A percentile compares a stretch with the other conserved stretches of the same genome.
phyloP scores from a whole-genome alignment of 53 echinoderm and acorn worm genomes.

The Antedon mediterranea region DNA sequence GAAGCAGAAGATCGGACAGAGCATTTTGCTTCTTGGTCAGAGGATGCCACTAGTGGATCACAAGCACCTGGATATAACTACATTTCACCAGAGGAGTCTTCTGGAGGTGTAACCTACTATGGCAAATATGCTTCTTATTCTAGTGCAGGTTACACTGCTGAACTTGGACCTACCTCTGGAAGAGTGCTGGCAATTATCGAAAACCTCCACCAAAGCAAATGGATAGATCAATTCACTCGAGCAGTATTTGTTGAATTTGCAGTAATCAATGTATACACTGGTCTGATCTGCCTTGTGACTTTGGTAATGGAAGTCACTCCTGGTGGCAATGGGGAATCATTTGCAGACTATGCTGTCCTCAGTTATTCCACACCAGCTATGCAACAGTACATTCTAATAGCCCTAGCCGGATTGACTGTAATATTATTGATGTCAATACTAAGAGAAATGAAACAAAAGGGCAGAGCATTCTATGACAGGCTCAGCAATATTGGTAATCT shows the following conservation, averaged over 20 bases:
- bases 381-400: neutral
- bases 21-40: neutral
- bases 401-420: neutral
- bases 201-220: neutral
- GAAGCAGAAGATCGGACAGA: neutral
- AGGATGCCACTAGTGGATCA: neutral
- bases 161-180: neutral
- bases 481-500: neutral
- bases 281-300: neutral
- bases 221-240: constrained; percentile 3
- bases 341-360: neutral
- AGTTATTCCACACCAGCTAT: neutral
- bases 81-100: neutral
- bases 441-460: neutral
- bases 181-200: neutral
- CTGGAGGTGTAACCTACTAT: neutral
- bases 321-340: neutral
- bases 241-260: constrained; percentile 6
- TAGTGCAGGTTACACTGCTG: constrained; percentile 2
- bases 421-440: neutral
- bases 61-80: neutral
- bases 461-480: neutral
- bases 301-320: constrained; percentile 1
- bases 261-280: neutral
- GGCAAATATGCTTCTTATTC: constrained; percentile 2